A percentile compares a stretch with the other conserved stretches of the same genome.
phyloP scores from a whole-genome alignment of 2,113 vertebrate species.

The Loxodonta africana region DNA sequence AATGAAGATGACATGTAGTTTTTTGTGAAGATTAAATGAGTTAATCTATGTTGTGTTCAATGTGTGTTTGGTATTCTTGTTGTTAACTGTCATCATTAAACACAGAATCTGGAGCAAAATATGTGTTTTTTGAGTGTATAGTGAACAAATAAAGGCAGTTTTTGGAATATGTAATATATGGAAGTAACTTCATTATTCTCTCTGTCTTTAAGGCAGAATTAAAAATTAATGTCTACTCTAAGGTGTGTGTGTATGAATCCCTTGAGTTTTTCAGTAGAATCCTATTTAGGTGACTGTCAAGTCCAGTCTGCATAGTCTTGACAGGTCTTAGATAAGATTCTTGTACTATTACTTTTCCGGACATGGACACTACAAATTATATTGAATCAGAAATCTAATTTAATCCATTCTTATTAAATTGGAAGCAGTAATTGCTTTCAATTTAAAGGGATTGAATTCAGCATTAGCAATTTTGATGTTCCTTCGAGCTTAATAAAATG shows the following conservation, averaged over 20 bases:
- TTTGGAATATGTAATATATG: not conserved
- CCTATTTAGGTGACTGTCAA: not conserved
- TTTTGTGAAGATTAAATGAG: slow-evolving; percentile 25
- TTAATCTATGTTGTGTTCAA: not conserved
- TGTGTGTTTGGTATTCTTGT: not conserved
- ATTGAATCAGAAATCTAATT: slow-evolving; percentile 70
- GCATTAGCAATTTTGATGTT: slow-evolving; percentile 70
- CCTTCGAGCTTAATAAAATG: slow-evolving; percentile 65
- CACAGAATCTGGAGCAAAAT: not conserved
- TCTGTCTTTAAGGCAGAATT: not conserved
- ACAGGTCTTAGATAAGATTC: slow-evolving; percentile 59
- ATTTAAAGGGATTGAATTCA: slow-evolving; percentile 77
- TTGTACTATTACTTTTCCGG: slow-evolving; percentile 57
- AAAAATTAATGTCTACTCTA: not conserved
- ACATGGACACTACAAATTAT: slow-evolving; percentile 51
- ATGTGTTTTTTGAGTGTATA: not conserved
- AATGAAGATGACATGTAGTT: not conserved
- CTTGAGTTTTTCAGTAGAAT: slow-evolving; percentile 1
- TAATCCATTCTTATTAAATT: slow-evolving; percentile 74
- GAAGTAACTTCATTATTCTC: slow-evolving; percentile 13
- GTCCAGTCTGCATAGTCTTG: slow-evolving; percentile 2
- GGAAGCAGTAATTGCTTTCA: slow-evolving; percentile 74
- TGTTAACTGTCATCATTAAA: not conserved
- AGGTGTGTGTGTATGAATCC: not conserved
- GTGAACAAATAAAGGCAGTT: slow-evolving; percentile 2